phyloP scores from a whole-genome alignment of 1,140 invertebrate genomes.

The Choristoneura fumiferana region DNA sequence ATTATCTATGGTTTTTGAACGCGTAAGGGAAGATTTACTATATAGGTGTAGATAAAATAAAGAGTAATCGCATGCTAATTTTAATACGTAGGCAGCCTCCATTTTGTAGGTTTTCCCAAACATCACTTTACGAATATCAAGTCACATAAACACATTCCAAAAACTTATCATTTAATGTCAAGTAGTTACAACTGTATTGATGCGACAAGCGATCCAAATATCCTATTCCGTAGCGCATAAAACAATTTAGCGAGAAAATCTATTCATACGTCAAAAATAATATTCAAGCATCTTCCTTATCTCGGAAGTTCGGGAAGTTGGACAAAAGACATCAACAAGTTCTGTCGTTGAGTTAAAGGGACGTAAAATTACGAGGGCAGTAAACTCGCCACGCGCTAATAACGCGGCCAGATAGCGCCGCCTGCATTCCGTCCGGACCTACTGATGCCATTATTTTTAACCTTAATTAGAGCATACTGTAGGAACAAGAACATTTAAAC shows the following conservation, averaged over 20 bases:
- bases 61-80: no score
- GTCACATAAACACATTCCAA: background rate
- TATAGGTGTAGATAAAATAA: no score
- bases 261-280: constrained; percentile 26
- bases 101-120: no score
- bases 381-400: constrained; percentile 34
- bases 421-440: no score
- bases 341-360: constrained; percentile 66
- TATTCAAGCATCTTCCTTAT: constrained; percentile 43
- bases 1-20: no score
- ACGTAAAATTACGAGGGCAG: constrained; percentile 64
- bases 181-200: background rate
- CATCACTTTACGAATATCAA: no score
- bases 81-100: no score
- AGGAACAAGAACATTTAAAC: no score
- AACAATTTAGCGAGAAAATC: constrained; percentile 38
- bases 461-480: no score
- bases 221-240: constrained; percentile 8
- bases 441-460: no score
- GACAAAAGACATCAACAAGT: constrained; percentile 63
- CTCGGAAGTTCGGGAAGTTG: constrained; percentile 46
- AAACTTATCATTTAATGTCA: background rate
- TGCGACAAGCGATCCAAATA: background rate
- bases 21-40: no score
- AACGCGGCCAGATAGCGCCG: background rate